Evolutionary conservation across 2,888 invertebrate species (phyloP).

Genomic region (Drepanosiphum platanoidis): DNA sequence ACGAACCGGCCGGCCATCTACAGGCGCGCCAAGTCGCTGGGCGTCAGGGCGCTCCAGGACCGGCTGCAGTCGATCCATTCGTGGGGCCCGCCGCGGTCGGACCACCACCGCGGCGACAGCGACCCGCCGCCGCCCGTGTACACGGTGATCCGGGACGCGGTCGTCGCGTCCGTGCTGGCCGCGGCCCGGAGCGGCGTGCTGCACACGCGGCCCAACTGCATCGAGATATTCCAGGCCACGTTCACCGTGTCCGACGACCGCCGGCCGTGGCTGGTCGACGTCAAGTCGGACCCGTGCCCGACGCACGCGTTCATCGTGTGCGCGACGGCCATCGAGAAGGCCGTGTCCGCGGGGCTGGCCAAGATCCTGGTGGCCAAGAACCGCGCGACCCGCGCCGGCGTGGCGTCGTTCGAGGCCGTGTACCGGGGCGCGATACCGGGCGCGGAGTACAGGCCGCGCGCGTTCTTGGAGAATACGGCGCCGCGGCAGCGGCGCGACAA

Average conservation of each 20-base stretch:
- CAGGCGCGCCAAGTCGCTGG: no score
- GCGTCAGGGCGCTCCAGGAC: no score
- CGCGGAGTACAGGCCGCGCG: background rate
- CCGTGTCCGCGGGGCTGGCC: background rate
- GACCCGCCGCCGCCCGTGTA: background rate
- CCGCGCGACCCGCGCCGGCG: background rate
- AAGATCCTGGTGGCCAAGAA: background rate
- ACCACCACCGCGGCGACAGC: no score
- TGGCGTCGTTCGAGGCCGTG: background rate
- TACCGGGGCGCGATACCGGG: background rate
- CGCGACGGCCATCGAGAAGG: background rate
- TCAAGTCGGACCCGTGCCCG: background rate
- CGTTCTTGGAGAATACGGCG: background rate
- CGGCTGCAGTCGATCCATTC: background rate
- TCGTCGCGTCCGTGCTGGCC: background rate
- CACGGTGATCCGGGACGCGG: background rate
- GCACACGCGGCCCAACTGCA: background rate
- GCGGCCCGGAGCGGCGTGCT: no score
- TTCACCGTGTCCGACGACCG: background rate
- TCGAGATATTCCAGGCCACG: conserved; percentile 12
- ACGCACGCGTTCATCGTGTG: background rate
- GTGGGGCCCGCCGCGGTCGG: no score
- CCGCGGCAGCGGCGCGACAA: no score
- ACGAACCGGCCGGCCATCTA: background rate
- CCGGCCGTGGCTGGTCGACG: background rate